These are phyloP conservation scores for Peromyscus californicus DNA, from an alignment of 2,113 vertebrate species.

Conservation along the genomic window DNA sequence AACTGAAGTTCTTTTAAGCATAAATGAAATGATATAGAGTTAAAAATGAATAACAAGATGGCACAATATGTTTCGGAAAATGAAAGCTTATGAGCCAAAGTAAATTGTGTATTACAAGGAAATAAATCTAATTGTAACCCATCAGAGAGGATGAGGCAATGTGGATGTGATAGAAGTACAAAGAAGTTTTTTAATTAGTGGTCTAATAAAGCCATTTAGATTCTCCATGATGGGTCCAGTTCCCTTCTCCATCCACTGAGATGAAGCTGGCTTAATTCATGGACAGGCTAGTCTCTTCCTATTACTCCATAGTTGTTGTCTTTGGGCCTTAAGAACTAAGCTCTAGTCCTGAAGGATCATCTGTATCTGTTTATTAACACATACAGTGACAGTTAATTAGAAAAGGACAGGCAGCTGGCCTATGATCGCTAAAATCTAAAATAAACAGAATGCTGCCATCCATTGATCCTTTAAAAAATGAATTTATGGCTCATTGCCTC, in stretches of 20 bases:
- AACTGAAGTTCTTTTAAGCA: constrained; percentile 30
- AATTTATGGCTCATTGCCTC: constrained; percentile 75
- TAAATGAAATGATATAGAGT: neutral
- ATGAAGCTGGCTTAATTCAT: constrained; percentile 44
- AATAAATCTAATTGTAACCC: constrained; percentile 61
- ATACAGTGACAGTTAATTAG: neutral
- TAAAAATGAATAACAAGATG: constrained; percentile 31
- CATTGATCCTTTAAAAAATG: constrained; percentile 64
- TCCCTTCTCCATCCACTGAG: constrained; percentile 22
- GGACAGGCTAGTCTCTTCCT: neutral
- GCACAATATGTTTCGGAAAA: constrained; percentile 42
- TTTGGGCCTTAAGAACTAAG: neutral
- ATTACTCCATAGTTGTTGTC: neutral
- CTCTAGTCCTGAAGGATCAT: neutral
- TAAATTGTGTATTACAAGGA: constrained; percentile 34
- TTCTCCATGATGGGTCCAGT: neutral
- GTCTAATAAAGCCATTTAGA: constrained; percentile 58
- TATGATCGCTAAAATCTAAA: constrained; percentile 66
- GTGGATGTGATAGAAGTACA: neutral
- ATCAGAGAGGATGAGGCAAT: constrained; percentile 6
- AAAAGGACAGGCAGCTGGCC: neutral
- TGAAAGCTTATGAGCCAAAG: neutral
- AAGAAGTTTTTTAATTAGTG: constrained; percentile 6
- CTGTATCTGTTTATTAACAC: neutral
- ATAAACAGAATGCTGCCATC: constrained; percentile 65